phyloP scores from a whole-genome alignment of 2,888 invertebrate species.

The Polymixis lichenea region DNA sequence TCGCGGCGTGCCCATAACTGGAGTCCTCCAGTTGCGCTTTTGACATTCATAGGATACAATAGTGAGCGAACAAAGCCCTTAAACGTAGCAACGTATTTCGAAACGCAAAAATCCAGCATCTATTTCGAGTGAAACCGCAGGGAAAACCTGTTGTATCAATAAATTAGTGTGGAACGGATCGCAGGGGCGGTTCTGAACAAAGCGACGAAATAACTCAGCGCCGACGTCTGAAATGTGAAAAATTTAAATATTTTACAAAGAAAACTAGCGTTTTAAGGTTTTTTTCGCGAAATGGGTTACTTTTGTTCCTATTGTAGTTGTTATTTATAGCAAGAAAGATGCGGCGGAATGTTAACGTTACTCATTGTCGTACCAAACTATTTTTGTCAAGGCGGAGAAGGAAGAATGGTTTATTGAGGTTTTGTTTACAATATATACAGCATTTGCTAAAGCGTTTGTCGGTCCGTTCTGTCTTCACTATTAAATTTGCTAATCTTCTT shows the following conservation, averaged over 20 bases:
- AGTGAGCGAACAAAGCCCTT: not conserved
- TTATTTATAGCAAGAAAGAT: constrained; percentile 56
- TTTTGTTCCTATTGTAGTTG: constrained; percentile 59
- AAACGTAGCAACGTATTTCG: constrained; percentile 4
- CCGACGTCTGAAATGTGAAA: constrained; percentile 56
- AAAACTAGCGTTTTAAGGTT: constrained; percentile 58
- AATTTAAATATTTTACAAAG: constrained; percentile 64
- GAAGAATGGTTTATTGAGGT: constrained; percentile 23
- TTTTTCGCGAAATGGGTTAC: constrained; percentile 52
- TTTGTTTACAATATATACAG: constrained; percentile 5
- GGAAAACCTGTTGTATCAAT: constrained; percentile 60
- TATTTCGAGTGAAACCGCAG: constrained; percentile 35
- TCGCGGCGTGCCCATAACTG: too few relatives aligned
- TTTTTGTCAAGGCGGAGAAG: constrained; percentile 13
- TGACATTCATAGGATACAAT: not conserved
- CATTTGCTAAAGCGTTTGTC: not conserved
- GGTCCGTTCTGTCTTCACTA: not conserved
- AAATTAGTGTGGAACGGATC: constrained; percentile 56
- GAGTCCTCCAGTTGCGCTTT: not conserved
- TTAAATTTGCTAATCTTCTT: not conserved
- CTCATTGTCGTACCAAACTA: constrained; percentile 29
- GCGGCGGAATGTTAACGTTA: constrained; percentile 24
- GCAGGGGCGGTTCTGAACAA: constrained; percentile 44
- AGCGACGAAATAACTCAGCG: constrained; percentile 54
- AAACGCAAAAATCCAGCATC: constrained; percentile 24